phyloP scores from a whole-genome alignment of 1,140 invertebrate species.

The Hirudo medicinalis region DNA sequence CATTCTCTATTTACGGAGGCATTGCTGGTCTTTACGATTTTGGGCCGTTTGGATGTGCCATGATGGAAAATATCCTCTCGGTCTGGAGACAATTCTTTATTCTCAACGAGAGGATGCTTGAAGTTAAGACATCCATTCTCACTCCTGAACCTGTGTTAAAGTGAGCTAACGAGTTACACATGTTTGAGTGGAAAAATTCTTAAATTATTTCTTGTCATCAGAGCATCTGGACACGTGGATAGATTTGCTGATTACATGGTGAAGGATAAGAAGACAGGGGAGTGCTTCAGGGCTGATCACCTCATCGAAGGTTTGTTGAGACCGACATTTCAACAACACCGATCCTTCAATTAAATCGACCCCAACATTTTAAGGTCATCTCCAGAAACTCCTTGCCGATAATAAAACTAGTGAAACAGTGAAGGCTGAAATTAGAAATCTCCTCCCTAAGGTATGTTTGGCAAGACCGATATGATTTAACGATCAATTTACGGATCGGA shows the following conservation, averaged over 20 bases:
- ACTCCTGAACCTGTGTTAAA: constrained; percentile 92
- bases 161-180: constrained; percentile 31
- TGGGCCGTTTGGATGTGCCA: constrained; percentile 96
- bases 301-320: constrained; percentile 64
- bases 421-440: constrained; percentile 42
- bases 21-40: constrained; percentile 82
- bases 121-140: constrained; percentile 92
- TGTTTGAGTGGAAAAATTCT: neutral
- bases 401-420: constrained; percentile 62
- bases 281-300: constrained; percentile 93
- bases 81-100: constrained; percentile 93
- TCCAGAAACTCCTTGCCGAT: constrained; percentile 74
- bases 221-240: constrained; percentile 94
- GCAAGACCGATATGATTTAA: neutral
- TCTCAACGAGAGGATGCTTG: constrained; percentile 92
- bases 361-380: constrained; percentile 48
- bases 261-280: constrained; percentile 85
- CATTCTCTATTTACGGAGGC: constrained; percentile 98
- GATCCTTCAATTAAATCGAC: no score
- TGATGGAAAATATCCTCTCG: constrained; percentile 86
- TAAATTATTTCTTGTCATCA: constrained; percentile 33
- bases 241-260: constrained; percentile 98
- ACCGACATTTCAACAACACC: no score
- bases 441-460: constrained; percentile 33
- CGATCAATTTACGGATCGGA: neutral